Conservation (phyloP, 2,888 invertebrate species). For the Tachina grossa region DNA sequence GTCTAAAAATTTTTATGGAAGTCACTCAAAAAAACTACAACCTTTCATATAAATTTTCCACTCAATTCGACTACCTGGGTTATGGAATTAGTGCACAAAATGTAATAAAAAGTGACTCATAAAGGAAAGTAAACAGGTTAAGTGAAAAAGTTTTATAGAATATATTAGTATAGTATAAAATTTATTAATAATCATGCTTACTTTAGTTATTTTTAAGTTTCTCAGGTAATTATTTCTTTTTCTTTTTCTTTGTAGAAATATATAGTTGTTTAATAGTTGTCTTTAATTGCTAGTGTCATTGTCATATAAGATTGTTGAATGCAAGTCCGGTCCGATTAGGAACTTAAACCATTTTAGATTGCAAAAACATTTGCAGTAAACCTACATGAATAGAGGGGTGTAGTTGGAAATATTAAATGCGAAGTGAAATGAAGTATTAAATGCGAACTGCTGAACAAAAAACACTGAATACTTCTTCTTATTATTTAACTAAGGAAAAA, state of each 20-base stretch:
- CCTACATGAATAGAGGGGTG: neutral
- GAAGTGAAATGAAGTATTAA: neutral
- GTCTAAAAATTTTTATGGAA: too few relatives aligned
- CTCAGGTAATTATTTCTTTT: slow-evolving; percentile 15
- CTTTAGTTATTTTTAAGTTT: neutral
- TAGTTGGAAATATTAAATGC: neutral
- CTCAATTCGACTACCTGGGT: too few relatives aligned
- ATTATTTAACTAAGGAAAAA: neutral
- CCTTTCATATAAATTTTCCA: too few relatives aligned
- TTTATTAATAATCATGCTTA: neutral
- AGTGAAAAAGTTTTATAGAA: too few relatives aligned
- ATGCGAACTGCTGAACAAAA: neutral
- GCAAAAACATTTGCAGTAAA: slow-evolving; percentile 17
- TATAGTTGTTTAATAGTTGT: slow-evolving; percentile 1
- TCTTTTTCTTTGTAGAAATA: neutral
- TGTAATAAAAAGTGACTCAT: too few relatives aligned
- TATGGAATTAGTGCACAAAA: too few relatives aligned
- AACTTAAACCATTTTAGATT: slow-evolving; percentile 69
- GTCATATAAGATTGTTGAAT: slow-evolving; percentile 41
- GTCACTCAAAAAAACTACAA: too few relatives aligned
- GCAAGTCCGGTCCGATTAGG: slow-evolving; percentile 66
- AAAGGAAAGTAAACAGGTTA: too few relatives aligned
- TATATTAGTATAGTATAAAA: neutral
- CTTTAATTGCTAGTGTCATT: slow-evolving; percentile 17
- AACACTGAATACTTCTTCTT: neutral